Evolutionary conservation across 2,113 vertebrate genomes (phyloP).

Genomic region (Seriola quinqueradiata): DNA sequence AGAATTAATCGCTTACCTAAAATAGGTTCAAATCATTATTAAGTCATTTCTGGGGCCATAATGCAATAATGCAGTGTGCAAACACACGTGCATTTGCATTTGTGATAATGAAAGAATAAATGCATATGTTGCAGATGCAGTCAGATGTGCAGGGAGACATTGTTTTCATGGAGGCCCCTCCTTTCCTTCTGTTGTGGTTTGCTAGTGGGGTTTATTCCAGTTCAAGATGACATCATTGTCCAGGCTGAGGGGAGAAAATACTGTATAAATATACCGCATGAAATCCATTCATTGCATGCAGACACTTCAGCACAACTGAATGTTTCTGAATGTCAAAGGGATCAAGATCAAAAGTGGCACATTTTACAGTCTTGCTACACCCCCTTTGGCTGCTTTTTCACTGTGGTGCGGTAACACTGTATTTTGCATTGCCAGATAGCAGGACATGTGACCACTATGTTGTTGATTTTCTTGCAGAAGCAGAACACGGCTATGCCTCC

Average conservation of each 20-base stretch:
- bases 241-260: conserved; percentile 65
- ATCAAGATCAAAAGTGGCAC: conserved; percentile 3
- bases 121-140: conserved; percentile 54
- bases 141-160: conserved; percentile 60
- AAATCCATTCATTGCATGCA: conserved; percentile 32
- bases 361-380: conserved; percentile 15
- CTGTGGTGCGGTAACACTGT: conserved; percentile 18
- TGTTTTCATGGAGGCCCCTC: conserved; percentile 73
- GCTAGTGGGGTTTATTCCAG: conserved; percentile 85
- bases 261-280: conserved; percentile 52
- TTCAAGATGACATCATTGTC: conserved; percentile 90
- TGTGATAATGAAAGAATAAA: neutral
- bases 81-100: conserved; percentile 16
- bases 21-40: neutral
- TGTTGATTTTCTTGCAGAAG: conserved; percentile 88
- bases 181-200: conserved; percentile 84
- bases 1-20: neutral
- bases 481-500: conserved; percentile 96
- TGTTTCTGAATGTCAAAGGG: conserved; percentile 5
- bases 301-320: neutral
- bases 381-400: neutral
- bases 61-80: conserved; percentile 6
- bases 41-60: neutral
- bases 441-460: conserved; percentile 60
- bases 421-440: conserved; percentile 50